Percentiles rank a stretch among this genome's conserved stretches.
phyloP scores from a whole-genome alignment of 2,797 vertebrate genomes.

The Halcyon smyrnensis region DNA sequence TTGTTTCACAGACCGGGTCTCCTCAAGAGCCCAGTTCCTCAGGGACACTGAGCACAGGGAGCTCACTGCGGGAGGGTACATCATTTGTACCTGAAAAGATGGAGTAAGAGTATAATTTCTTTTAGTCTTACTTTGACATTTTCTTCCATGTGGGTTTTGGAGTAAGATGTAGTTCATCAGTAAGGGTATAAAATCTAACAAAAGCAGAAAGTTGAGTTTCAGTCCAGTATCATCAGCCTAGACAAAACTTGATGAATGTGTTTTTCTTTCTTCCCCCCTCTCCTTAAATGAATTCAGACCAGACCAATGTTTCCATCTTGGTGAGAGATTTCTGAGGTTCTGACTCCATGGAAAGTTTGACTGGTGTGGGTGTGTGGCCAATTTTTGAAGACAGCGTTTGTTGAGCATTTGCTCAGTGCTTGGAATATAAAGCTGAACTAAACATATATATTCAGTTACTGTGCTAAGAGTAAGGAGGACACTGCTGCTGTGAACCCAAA shows the following conservation, averaged over 20 bases:
- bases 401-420: conserved; percentile 14
- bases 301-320: neutral
- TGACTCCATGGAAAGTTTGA: conserved; percentile 66
- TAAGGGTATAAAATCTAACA: neutral
- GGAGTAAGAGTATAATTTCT: neutral
- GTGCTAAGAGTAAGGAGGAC: neutral
- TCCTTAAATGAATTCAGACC: conserved; percentile 24
- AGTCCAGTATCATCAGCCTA: neutral
- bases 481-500: neutral
- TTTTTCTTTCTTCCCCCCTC: neutral
- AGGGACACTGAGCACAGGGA: neutral
- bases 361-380: neutral
- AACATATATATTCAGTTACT: neutral
- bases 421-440: conserved; percentile 2
- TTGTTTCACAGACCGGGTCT: neutral
- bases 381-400: conserved; percentile 22
- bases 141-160: neutral
- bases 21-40: neutral
- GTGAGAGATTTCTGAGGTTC: conserved; percentile 24
- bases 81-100: neutral
- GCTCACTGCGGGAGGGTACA: neutral
- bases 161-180: neutral
- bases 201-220: neutral
- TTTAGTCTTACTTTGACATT: neutral
- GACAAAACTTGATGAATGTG: conserved; percentile 21